phyloP scores from a whole-genome alignment of 2,888 invertebrate genomes.

The Macroteleia sp. region DNA sequence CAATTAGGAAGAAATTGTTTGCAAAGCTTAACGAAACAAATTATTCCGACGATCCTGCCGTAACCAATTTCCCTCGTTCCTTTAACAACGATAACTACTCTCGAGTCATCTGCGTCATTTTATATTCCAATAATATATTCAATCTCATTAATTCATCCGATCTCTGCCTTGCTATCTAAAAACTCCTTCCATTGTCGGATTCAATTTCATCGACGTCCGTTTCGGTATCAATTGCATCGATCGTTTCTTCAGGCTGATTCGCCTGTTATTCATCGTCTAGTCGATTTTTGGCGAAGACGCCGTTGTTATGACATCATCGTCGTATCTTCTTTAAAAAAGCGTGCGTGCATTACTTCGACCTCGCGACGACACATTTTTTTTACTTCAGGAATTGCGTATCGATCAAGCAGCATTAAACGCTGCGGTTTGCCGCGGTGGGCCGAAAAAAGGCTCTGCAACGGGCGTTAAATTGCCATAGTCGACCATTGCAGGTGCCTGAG shows the following conservation, averaged over 20 bases:
- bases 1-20: neutral
- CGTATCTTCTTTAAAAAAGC: constrained; percentile 23
- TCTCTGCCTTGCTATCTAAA: constrained; percentile 13
- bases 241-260: constrained; percentile 39
- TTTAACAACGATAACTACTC: constrained; percentile 4
- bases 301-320: constrained; percentile 34
- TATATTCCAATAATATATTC: constrained; percentile 33
- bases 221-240: constrained; percentile 54
- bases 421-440: neutral
- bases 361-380: constrained; percentile 12
- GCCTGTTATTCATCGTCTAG: constrained; percentile 38
- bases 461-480: constrained; percentile 16
- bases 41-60: constrained; percentile 2
- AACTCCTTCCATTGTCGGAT: constrained; percentile 41
- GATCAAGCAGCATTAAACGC: constrained; percentile 30
- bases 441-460: neutral
- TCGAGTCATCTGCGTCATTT: constrained; percentile 12
- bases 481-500: constrained; percentile 16
- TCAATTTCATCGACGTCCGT: constrained; percentile 52
- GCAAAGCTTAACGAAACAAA: constrained; percentile 3
- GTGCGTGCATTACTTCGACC: neutral
- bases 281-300: constrained; percentile 24
- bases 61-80: neutral
- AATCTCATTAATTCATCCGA: constrained; percentile 29
- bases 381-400: constrained; percentile 17